A percentile compares a stretch with the other conserved stretches of the same genome.
These are phyloP conservation scores for Epinotia bilunana DNA, from an alignment of 2,888 invertebrate species.

Conservation along the genomic window DNA sequence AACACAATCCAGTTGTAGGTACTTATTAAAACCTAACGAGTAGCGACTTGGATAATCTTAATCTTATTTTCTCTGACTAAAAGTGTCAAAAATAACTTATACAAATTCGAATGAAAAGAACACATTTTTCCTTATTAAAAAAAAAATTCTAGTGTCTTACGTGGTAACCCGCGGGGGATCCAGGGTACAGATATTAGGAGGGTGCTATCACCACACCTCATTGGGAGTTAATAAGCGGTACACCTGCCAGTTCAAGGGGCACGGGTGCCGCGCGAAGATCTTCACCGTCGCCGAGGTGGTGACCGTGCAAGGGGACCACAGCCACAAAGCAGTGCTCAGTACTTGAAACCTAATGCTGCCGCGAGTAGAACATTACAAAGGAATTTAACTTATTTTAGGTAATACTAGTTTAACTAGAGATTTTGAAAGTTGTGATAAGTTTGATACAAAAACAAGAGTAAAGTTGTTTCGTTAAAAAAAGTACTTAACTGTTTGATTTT, in stretches of 20 bases:
- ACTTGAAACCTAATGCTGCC: neutral
- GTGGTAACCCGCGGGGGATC: neutral
- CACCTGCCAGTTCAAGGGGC: slow-evolving; percentile 52
- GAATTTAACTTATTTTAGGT: neutral
- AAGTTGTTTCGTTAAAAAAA: neutral
- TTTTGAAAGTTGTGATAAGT: neutral
- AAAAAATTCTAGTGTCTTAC: neutral
- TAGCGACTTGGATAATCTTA: no score
- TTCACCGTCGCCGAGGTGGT: slow-evolving; percentile 49
- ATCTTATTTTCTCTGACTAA: no score
- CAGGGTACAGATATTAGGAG: slow-evolving; percentile 40
- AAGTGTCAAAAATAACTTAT: no score
- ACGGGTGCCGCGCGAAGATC: slow-evolving; percentile 52
- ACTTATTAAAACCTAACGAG: no score
- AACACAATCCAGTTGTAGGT: no score
- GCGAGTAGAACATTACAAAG: neutral
- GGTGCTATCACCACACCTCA: slow-evolving; percentile 55
- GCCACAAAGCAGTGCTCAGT: slow-evolving; percentile 16
- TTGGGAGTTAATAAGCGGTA: slow-evolving; percentile 50
- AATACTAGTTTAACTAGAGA: neutral
- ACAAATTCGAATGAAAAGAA: no score
- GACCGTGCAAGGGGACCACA: slow-evolving; percentile 46
- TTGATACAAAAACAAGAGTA: neutral
- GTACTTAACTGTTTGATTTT: no score
- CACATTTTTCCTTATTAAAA: neutral